Evolutionary conservation across 2,113 vertebrate genomes (phyloP).

Genomic region (Sakesphorus luctuosus): DNA sequence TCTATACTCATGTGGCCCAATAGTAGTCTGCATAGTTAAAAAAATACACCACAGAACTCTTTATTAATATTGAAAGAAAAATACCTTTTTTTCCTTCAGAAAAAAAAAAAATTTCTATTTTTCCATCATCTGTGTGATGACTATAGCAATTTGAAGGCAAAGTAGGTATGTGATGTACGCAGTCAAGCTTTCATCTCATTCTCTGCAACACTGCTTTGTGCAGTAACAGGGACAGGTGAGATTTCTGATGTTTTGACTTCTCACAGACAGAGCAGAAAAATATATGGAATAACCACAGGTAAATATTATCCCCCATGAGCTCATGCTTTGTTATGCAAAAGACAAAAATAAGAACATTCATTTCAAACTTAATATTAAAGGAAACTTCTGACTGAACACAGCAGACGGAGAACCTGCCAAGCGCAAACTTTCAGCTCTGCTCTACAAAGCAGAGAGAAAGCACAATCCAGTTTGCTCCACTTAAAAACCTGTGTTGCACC

Average conservation of each 20-base stretch:
- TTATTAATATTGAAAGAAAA: neutral
- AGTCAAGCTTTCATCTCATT: neutral
- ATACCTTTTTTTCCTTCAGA: neutral
- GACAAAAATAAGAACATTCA: neutral
- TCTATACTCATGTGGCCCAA: neutral
- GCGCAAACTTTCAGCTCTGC: constrained; percentile 51
- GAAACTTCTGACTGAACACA: neutral
- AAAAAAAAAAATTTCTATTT: neutral
- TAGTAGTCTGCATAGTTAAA: neutral
- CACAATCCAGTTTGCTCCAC: neutral
- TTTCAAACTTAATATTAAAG: neutral
- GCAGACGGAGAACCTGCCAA: neutral
- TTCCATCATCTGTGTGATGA: neutral
- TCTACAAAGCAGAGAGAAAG: constrained; percentile 8
- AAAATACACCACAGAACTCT: neutral
- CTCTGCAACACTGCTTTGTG: neutral
- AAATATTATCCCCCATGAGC: neutral
- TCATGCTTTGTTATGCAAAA: constrained; percentile 26
- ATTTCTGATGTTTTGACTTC: neutral
- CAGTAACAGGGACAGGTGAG: constrained; percentile 36
- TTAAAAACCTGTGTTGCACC: constrained; percentile 32
- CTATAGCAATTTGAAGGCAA: neutral
- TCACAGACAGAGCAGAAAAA: neutral
- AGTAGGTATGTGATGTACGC: rapidly evolving
- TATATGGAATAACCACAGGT: neutral